Conservation (phyloP, 2,888 invertebrate species). For the Pseudolycoriella hygida region DNA sequence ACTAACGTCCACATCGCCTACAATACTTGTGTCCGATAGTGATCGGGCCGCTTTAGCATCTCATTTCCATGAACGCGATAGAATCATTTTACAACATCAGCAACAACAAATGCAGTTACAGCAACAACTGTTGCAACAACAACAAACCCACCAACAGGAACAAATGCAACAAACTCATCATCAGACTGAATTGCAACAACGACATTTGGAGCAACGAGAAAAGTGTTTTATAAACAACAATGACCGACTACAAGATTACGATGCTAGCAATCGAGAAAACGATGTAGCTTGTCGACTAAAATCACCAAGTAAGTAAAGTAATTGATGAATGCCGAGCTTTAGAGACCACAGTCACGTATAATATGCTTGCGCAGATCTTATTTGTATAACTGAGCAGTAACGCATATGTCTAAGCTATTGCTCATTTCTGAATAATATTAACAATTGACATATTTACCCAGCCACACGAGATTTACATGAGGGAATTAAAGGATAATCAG, state of each 20-base stretch:
- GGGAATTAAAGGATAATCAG: too few relatives aligned
- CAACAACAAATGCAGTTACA: conserved; percentile 18
- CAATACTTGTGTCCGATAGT: conserved; percentile 9
- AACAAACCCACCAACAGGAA: conserved; percentile 8
- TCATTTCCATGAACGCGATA: conserved; percentile 29
- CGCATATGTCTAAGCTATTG: too few relatives aligned
- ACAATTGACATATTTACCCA: too few relatives aligned
- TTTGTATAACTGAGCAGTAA: too few relatives aligned
- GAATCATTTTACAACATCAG: conserved; percentile 28
- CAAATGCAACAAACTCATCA: conserved; percentile 8
- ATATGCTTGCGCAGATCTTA: too few relatives aligned
- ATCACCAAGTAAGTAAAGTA: conserved; percentile 2
- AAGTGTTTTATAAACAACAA: conserved; percentile 4
- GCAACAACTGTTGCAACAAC: conserved; percentile 13
- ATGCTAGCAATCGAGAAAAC: not conserved
- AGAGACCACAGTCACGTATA: too few relatives aligned
- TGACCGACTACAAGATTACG: conserved; percentile 4
- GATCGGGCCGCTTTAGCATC: conserved; percentile 24
- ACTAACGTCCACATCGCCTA: not conserved
- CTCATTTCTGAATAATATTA: too few relatives aligned
- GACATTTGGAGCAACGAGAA: conserved; percentile 5
- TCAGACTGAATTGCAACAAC: conserved; percentile 7
- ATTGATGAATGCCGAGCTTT: too few relatives aligned
- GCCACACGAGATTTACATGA: too few relatives aligned
- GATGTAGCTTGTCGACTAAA: conserved; percentile 3